A percentile compares a stretch with the other conserved stretches of the same genome.
Evolutionary conservation across 2,888 invertebrate species (phyloP).

Genomic region (Pterostichus madidus): DNA sequence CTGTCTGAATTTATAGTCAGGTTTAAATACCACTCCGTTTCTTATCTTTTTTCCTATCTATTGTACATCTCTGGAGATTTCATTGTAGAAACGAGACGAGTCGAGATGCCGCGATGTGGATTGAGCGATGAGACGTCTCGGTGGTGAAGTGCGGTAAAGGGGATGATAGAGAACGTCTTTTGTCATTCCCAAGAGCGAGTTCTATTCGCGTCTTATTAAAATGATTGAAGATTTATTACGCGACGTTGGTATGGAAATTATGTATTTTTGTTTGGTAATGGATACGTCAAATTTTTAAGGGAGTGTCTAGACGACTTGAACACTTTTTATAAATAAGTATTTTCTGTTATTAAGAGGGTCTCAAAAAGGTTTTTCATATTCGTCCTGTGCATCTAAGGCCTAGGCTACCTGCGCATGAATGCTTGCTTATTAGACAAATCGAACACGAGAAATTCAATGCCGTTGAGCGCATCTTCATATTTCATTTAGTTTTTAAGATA

Average conservation of each 20-base stretch:
- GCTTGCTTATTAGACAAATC: no score
- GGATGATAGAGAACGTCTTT: slow-evolving; percentile 49
- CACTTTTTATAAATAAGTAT: no score
- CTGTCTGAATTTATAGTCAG: slow-evolving; percentile 52
- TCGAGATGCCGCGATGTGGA: slow-evolving; percentile 35
- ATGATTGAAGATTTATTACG: slow-evolving; percentile 49
- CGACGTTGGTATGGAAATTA: background rate
- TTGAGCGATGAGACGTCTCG: slow-evolving; percentile 8
- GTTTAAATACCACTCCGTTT: slow-evolving; percentile 42
- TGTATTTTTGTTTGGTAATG: background rate
- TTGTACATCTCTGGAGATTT: slow-evolving; percentile 51
- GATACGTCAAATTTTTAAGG: background rate
- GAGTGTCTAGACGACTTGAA: no score
- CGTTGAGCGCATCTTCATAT: no score
- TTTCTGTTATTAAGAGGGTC: no score
- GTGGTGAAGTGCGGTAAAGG: background rate
- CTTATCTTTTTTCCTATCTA: slow-evolving; percentile 57
- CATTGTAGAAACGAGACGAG: slow-evolving; percentile 42
- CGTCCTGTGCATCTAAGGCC: no score
- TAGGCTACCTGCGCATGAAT: no score
- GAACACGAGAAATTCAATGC: no score
- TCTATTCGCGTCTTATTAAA: slow-evolving; percentile 43
- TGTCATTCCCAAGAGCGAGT: slow-evolving; percentile 43
- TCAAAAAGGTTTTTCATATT: no score
- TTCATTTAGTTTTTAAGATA: no score